Conservation (phyloP, 2,113 vertebrate species). For the Megaceryle torquata region DNA sequence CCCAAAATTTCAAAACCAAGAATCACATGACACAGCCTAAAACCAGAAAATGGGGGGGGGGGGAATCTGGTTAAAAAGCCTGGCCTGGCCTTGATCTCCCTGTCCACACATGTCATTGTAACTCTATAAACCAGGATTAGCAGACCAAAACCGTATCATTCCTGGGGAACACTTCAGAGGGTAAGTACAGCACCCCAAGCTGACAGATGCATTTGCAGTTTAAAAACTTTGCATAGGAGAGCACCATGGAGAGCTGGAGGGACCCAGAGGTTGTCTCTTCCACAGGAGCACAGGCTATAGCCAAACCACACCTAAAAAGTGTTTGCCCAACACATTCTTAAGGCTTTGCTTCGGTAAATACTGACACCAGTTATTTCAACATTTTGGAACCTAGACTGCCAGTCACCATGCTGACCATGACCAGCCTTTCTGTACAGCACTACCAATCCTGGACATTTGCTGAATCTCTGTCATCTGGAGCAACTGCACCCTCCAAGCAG, state of each 20-base stretch:
- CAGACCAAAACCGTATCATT: background rate
- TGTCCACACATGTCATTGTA: background rate
- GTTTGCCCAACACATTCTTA: background rate
- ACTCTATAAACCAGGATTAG: background rate
- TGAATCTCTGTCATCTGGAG: background rate
- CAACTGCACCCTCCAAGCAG: background rate
- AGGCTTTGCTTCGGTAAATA: background rate
- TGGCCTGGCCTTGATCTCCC: background rate
- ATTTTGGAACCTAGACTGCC: background rate
- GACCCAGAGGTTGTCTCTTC: background rate
- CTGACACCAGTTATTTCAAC: background rate
- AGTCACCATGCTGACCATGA: background rate
- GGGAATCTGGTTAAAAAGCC: background rate
- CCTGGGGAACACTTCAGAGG: accelerated
- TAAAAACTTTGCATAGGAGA: background rate
- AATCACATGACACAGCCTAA: background rate
- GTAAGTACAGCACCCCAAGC: background rate
- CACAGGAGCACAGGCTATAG: background rate
- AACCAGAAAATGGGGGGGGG: accelerated
- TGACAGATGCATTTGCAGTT: background rate
- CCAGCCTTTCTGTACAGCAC: background rate
- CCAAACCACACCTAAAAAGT: background rate
- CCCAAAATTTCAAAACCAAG: background rate
- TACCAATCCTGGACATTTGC: background rate
- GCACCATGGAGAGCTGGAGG: background rate